Evolutionary conservation across 2,888 invertebrate species (phyloP), one percentile per base, ranked within the genome.

Genomic region (Myopa testacea): DNA sequence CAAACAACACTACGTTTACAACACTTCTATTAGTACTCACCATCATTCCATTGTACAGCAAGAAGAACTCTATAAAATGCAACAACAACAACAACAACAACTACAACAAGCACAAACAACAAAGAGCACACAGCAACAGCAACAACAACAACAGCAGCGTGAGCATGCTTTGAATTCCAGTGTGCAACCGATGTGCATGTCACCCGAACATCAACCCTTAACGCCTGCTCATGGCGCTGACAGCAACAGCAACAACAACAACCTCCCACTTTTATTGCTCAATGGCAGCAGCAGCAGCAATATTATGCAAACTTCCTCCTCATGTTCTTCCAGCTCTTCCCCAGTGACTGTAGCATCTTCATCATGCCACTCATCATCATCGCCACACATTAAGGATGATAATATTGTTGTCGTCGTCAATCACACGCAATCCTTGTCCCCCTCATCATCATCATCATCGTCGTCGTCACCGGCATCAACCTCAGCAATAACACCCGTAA

Each of bases 361-460:
- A 84, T 88, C 84, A 81, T 84, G 84, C 79, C 87, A 89, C 84
- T 85, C 88, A 83, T 81, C 88, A 83, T 81, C 83, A 78, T 76
- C 84, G 77, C 76, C 81, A 75, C 79, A 81, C 83, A 87, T 87
- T 86, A 88, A 87, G 85, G 87, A 88, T 85, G 86, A 83, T 90
- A 91, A 84, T 84, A 86, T 83, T 90, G 91, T 84, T 90, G 91
- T 87, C 78, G 90, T 87, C 78, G 90, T 87, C 85, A 91, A 91
- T 83, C 91, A 91, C 81, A 90, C 80, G 85, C 91, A 85, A 85
- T 86, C 86, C 85, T 85, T 85, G 85, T 81, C 85, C 82, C 80
- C 81, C 80, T 79, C 81, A 79, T 76, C 81, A 84, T 78, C 83
- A 83, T 72, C 81, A 85, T 86, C 86, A 86, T 85, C 85, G 85